Evolutionary conservation across 1,140 invertebrate species (phyloP), one percentile per base, ranked within the genome.

Genomic region (Campoletis sonorensis): DNA sequence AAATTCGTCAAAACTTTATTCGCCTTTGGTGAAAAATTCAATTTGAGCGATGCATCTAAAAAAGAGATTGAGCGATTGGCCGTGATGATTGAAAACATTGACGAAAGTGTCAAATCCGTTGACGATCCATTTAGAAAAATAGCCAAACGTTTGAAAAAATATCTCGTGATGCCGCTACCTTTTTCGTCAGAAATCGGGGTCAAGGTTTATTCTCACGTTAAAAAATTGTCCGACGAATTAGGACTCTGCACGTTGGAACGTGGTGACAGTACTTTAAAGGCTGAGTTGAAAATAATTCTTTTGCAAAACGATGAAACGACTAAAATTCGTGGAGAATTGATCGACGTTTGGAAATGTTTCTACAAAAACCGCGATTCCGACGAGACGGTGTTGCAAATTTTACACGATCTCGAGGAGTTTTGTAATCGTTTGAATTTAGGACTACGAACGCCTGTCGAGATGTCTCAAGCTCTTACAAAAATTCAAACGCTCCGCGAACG

Each of bases 61-160:
- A 16, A 27, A 15, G 71, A 84, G 27, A 64, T 85, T 1, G 51
- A 81, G 8, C 30, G 61, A 23, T 18, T 89, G 8, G 8, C 70
- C 3, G 11, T 23, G 21, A 73, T 86, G 0, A 79, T 89, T 0
- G 73, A 84, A 16, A 8, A 83, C 4, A 49, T 88, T 0, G 86
- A 87, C 49, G 15, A 71, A 0, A 81, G 77, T 7, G 61, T 91
- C 15, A 78, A 58, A 1, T 84, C 79, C 3, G 58, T 84, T 5
- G 80, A 87, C 30, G 85, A 92, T 81, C 88, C 88, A 1, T 87
- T 90, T 8, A 83, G 81, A 68, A 91, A 90, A 84, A 79, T 91
- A 51, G 83, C 86, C 7, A 91, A 89, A 21, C 86, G 68, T 27
- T 71, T 88, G 21, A 89, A 87, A 11, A 89, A 89, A 11, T 51